phyloP scores from a whole-genome alignment of 2,888 invertebrate species.

The Steinernema hermaphroditum region DNA sequence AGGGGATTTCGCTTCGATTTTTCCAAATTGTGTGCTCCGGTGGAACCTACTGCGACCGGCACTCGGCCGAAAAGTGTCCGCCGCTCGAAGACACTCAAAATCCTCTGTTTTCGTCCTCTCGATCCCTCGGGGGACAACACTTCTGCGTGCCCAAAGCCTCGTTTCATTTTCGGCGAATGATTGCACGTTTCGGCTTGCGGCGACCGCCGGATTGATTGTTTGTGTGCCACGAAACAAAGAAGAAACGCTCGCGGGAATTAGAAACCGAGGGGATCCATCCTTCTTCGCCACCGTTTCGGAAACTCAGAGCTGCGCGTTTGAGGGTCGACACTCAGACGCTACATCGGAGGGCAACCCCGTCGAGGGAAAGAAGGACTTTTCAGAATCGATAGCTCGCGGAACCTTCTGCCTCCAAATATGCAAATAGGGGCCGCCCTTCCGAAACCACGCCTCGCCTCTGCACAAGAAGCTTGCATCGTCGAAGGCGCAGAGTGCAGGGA shows the following conservation, averaged over 20 bases:
- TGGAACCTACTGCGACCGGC: too few species aligned
- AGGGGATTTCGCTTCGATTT: too few species aligned
- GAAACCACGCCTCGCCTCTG: not conserved
- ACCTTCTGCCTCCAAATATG: too few species aligned
- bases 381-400: too few species aligned
- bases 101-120: not conserved
- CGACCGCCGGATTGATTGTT: slow-evolving; percentile 1
- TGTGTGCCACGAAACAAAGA: not conserved
- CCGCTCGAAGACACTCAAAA: not conserved
- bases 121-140: slow-evolving; percentile 10
- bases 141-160: not conserved
- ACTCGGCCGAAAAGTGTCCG: too few species aligned
- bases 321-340: too few species aligned
- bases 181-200: slow-evolving; percentile 20
- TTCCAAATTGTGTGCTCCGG: too few species aligned
- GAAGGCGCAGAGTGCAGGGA: not conserved
- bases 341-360: too few species aligned
- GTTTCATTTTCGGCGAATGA: slow-evolving; percentile 17
- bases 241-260: not conserved
- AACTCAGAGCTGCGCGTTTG: too few species aligned
- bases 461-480: not conserved
- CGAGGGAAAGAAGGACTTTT: too few species aligned
- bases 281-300: too few species aligned
- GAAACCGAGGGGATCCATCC: not conserved
- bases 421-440: too few species aligned